Conservation (phyloP, 2,113 vertebrate genomes). For the Thamnophis sirtalis region DNA sequence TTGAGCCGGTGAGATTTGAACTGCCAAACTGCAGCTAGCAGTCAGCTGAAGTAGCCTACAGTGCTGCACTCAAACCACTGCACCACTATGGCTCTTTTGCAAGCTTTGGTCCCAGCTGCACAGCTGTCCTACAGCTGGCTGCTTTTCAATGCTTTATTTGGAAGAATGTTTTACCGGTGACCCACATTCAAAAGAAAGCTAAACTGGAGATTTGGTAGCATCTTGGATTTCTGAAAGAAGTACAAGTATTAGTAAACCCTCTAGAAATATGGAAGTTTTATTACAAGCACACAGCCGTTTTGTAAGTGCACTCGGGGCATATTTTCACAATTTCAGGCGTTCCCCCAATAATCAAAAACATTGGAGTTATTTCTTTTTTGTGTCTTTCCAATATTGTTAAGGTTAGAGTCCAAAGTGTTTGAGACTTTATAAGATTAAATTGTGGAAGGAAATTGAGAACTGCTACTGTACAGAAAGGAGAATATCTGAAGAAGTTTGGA, state of each 20-base stretch:
- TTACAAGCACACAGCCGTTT: neutral
- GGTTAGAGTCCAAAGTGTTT: neutral
- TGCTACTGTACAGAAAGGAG: neutral
- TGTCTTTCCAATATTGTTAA: neutral
- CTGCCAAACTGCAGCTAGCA: too few relatives aligned
- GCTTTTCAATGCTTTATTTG: neutral
- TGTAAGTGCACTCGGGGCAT: neutral
- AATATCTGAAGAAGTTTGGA: neutral
- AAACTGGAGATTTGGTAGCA: neutral
- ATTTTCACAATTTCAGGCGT: neutral
- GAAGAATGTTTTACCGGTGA: neutral
- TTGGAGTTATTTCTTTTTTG: neutral
- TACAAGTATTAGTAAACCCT: neutral
- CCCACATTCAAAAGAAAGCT: neutral
- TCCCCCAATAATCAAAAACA: neutral
- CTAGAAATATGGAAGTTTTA: neutral
- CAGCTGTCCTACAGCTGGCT: neutral
- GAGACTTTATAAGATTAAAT: neutral
- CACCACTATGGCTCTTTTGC: neutral
- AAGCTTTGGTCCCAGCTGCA: neutral
- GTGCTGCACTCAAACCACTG: too few relatives aligned
- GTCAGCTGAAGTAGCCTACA: too few relatives aligned
- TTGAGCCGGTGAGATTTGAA: too few relatives aligned
- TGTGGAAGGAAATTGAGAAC: neutral
- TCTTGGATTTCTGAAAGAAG: neutral